Evolutionary conservation across 2,888 invertebrate species (phyloP), one percentile per base, ranked within the genome.

Genomic region (Neria commutata): DNA sequence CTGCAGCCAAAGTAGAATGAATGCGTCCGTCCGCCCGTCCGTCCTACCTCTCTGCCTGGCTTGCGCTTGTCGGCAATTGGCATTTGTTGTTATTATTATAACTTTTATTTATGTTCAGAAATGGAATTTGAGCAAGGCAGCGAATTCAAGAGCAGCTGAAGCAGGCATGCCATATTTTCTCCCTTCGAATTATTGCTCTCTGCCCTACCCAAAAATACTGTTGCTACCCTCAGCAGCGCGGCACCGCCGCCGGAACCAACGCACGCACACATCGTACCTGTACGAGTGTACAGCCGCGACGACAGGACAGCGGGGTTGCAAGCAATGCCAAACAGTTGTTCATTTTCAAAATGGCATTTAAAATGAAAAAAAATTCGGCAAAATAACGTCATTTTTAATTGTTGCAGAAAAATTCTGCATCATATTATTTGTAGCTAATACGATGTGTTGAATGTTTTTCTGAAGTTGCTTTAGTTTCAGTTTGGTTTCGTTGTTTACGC

Each of bases 51-150:
- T n/a, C n/a, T n/a, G n/a, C n/a, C n/a, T n/a, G n/a, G n/a, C n/a
- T 51, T 46, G 54, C 47, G 52, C 59, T 54, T 59, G 55, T 56
- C 54, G 56, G 58, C 57, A 60, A 61, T 55, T 57, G 59, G 60
- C 61, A 64, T 64, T 62, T 64, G 61, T 59, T 56, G 57, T 59
- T 46, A 47, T 47, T 47, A 24, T 49, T 42, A 33, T n/a, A n/a
- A n/a, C n/a, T 58, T 60, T 60, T 40, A 29, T 58, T 55, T 49
- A 49, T 46, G 51, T 56, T 53, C 40, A 53, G 45, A 8, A 48
- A 29, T 49, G 58, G 58, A 61, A 58, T 61, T 54, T 50, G 54
- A 58, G 51, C 47, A 56, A 50, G 54, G 3, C 37, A 37, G 6
- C 37, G 37, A 14, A 37, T 37, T 51, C 42, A 52, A 34, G 54